A percentile compares a stretch with the other conserved stretches of the same genome.
phyloP scores from a whole-genome alignment of 2,888 invertebrate genomes.

The Clivina fossor region DNA sequence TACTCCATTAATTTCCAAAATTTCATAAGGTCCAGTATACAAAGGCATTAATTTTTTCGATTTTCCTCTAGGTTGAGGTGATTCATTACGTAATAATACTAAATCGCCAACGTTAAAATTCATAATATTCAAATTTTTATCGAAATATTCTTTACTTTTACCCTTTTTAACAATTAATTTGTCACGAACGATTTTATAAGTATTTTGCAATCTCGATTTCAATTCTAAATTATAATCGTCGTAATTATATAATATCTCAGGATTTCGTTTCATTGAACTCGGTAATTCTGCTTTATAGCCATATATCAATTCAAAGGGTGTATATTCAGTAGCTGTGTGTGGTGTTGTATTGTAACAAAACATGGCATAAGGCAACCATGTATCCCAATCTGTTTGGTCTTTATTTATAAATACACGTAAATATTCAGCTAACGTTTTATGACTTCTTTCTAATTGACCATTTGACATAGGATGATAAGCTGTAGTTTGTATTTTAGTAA shows the following conservation, averaged over 20 bases:
- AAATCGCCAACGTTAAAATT: constrained; percentile 2
- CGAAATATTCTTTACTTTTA: constrained; percentile 35
- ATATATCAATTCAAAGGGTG: constrained; percentile 42
- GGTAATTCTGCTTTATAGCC: constrained; percentile 38
- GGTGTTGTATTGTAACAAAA: constrained; percentile 43
- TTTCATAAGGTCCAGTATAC: constrained; percentile 1
- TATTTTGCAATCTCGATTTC: constrained; percentile 36
- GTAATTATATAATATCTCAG: constrained; percentile 40
- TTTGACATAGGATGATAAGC: constrained; percentile 43
- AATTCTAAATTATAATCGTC: constrained; percentile 36
- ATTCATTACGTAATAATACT: constrained; percentile 6
- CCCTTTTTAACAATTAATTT: constrained; percentile 37
- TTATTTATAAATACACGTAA: constrained; percentile 42
- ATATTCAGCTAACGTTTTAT: constrained; percentile 43
- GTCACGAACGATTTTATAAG: constrained; percentile 39
- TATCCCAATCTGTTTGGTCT: constrained; percentile 44
- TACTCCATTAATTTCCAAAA: too few species aligned
- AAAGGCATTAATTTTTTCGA: constrained; percentile 2
- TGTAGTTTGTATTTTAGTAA: constrained; percentile 41
- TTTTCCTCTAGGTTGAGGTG: not conserved
- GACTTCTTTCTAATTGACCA: constrained; percentile 44
- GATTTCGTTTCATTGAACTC: constrained; percentile 35
- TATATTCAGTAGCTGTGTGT: constrained; percentile 41
- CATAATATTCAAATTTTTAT: constrained; percentile 5
- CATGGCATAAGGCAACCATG: constrained; percentile 41